Evolutionary conservation across 2,113 vertebrate genomes (phyloP).

Genomic region (Sylvietta virens): DNA sequence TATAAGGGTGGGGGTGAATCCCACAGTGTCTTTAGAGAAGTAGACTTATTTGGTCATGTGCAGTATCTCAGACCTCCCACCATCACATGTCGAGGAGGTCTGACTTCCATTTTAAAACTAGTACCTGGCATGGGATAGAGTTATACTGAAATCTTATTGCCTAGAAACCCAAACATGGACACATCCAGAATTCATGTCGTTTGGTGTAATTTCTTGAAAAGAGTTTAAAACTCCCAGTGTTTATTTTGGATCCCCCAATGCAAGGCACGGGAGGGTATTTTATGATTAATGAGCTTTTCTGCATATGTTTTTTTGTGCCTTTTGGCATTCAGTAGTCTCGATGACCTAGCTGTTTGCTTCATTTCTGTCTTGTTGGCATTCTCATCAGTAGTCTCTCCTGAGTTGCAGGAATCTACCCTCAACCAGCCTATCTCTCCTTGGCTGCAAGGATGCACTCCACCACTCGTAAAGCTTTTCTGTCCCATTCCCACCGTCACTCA

Average conservation of each 20-base stretch:
- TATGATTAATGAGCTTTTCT: constrained; percentile 24
- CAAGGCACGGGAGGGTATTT: background rate
- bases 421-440: background rate
- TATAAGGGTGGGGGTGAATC: background rate
- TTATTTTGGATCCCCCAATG: constrained; percentile 28
- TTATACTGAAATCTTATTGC: constrained; percentile 28
- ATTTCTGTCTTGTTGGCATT: background rate
- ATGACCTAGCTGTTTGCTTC: constrained; percentile 26
- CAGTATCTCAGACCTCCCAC: constrained; percentile 32
- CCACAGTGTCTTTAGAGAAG: background rate
- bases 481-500: background rate
- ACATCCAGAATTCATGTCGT: background rate
- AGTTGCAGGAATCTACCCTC: background rate
- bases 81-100: background rate
- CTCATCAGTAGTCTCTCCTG: background rate
- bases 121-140: background rate
- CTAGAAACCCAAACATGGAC: constrained; percentile 42
- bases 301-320: background rate
- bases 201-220: constrained; percentile 54
- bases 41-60: constrained; percentile 16
- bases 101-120: constrained; percentile 53
- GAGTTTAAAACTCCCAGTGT: constrained; percentile 19
- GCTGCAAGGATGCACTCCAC: background rate
- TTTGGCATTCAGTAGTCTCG: constrained; percentile 1
- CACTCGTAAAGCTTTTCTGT: background rate